Evolutionary conservation across 2,888 invertebrate species (phyloP).

Genomic region (Plagodis pulveraria): DNA sequence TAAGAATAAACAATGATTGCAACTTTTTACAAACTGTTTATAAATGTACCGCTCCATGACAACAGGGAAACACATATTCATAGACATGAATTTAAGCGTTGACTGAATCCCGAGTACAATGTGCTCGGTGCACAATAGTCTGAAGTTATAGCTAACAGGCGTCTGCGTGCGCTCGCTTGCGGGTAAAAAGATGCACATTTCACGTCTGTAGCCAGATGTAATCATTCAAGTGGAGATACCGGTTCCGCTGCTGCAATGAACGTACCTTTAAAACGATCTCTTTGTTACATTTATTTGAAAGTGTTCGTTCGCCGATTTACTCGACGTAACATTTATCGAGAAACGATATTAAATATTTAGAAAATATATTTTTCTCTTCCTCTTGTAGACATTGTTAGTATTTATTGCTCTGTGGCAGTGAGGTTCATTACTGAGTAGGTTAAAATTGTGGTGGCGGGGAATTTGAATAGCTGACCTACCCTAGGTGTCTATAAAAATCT

Average conservation of each 20-base stretch:
- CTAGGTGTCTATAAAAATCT: too few species aligned
- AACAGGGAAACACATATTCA: neutral
- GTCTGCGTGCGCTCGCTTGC: constrained; percentile 22
- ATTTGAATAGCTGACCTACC: too few species aligned
- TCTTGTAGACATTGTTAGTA: too few species aligned
- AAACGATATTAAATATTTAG: too few species aligned
- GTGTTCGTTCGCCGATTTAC: constrained; percentile 4
- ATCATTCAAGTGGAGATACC: constrained; percentile 38
- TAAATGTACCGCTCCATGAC: neutral
- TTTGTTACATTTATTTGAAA: constrained; percentile 13
- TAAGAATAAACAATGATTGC: too few species aligned
- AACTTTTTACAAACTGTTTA: neutral
- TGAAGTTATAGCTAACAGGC: constrained; percentile 34
- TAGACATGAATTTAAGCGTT: constrained; percentile 14
- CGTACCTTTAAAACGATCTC: constrained; percentile 9
- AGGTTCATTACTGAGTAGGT: too few species aligned
- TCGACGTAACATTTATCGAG: neutral
- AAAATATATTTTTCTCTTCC: too few species aligned
- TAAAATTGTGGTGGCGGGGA: too few species aligned
- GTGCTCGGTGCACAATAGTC: constrained; percentile 30
- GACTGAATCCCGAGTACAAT: constrained; percentile 24
- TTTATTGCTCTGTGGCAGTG: too few species aligned
- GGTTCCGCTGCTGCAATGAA: constrained; percentile 7
- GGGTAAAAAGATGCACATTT: constrained; percentile 41
- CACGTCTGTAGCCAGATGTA: constrained; percentile 34